Base-by-base conservation (phyloP, 2,113 vertebrate species). In the Tichodroma muraria region DNA sequence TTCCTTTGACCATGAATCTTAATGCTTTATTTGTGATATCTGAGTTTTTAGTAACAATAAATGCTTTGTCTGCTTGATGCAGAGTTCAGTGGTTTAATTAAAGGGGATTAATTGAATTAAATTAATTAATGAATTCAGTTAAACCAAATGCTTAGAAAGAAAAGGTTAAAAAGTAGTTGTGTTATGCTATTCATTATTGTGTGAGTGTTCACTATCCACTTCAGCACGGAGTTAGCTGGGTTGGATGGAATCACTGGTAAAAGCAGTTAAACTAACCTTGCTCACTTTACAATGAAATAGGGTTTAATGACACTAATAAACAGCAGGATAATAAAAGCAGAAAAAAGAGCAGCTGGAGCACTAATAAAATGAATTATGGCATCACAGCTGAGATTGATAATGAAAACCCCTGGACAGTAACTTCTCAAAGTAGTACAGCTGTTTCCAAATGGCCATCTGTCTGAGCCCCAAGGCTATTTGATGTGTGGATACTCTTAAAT, bases 391-490 rank as follows among this genome's bases (percentile, higher is more conserved):
- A 96, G 82, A 66, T 16, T 35, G 72, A 91, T 80, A 83, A 93
- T 59, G 80, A 85, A 95, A 96, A 95, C 82, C 72, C 72, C 92
- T 91, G 95, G 90, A 83, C 82, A 86, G 88, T 47, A 80, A 94
- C 82, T 81, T 63, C 84, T 64, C 88, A 44, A 9, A 68, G 35
- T 8, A 31, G 72, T 59, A 52, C 85, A 95, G 95, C 94, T 96
- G 92, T 90, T 94, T 80, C 71, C 80, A 90, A 50, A 63, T 0
- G 70, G 79, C 88, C 94, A 93, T 91, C 96, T 96, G 82, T 22
- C 79, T 77, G 82, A 35, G 70, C 82, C 90, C 42, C 90, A 20
- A 11, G 68, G 87, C 87, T 70, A 0, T 59, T 59, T 70, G 25
- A 76, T 60, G 85, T 70, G 64, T 28, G 59, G 81, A n/a, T 61